phyloP scores from a whole-genome alignment of 2,797 vertebrate genomes.

The Lepilemur septentrionalis region DNA sequence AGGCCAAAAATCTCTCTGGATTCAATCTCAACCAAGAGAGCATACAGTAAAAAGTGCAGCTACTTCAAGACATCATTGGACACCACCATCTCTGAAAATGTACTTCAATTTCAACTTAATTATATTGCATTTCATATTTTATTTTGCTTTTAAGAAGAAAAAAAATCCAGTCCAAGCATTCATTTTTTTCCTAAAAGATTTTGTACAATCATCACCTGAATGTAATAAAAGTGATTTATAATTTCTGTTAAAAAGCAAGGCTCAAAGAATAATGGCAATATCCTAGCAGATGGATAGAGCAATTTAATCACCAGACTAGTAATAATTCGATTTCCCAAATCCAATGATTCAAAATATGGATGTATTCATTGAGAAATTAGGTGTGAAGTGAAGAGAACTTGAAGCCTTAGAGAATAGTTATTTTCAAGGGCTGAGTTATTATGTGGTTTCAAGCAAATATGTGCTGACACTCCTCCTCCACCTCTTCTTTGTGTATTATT shows the following conservation, averaged over 20 bases:
- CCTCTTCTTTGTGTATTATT: conserved; percentile 16
- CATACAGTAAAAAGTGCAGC: neutral
- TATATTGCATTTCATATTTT: neutral
- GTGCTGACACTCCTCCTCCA: neutral
- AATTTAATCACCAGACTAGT: conserved; percentile 72
- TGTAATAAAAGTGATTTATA: conserved; percentile 38
- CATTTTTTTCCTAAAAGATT: neutral
- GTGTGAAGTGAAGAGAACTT: conserved; percentile 53
- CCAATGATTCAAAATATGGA: conserved; percentile 54
- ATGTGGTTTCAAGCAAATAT: neutral
- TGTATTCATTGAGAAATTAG: conserved; percentile 61
- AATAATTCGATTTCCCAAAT: conserved; percentile 74
- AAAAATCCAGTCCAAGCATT: neutral
- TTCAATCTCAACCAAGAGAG: neutral
- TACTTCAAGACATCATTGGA: neutral
- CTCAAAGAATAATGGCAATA: conserved; percentile 27
- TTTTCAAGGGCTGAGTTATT: conserved; percentile 42
- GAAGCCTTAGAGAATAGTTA: conserved; percentile 40
- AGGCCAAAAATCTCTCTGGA: neutral
- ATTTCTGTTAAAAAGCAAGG: neutral
- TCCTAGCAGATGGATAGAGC: conserved; percentile 65
- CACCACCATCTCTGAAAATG: neutral
- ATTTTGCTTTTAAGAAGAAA: neutral
- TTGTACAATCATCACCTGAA: neutral
- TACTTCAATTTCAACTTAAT: conserved; percentile 4